Evolutionary conservation across 2,797 vertebrate genomes (phyloP).

Genomic region (Chelmon rostratus): DNA sequence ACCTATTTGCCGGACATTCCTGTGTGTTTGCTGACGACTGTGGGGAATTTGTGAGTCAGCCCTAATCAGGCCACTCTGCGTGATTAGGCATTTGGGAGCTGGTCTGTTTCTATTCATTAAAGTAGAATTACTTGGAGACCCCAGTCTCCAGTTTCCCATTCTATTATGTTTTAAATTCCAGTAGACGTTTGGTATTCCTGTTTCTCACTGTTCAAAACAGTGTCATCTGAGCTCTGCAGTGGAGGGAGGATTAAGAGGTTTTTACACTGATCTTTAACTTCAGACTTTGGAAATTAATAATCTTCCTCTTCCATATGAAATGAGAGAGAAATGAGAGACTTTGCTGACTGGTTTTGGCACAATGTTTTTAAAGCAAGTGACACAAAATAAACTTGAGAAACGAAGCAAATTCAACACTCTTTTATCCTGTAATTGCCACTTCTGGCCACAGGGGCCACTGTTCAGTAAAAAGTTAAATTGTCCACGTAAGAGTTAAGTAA

Average conservation of each 20-base stretch:
- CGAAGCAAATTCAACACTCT: neutral
- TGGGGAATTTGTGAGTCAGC: conserved; percentile 79
- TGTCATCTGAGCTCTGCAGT: neutral
- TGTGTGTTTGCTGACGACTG: conserved; percentile 70
- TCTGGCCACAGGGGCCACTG: neutral
- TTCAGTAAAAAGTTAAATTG: neutral
- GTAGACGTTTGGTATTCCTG: neutral
- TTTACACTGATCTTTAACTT: neutral
- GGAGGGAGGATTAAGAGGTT: neutral
- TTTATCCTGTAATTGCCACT: neutral
- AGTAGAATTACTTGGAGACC: conserved; percentile 67
- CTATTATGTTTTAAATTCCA: conserved; percentile 39
- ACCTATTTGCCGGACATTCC: conserved; percentile 79
- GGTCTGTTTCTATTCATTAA: conserved; percentile 76
- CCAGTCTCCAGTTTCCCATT: conserved; percentile 27
- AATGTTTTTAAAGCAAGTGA: too few species aligned
- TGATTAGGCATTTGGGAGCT: conserved; percentile 80
- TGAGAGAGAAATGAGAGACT: too few species aligned
- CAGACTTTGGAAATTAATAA: too few species aligned
- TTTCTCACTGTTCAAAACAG: neutral
- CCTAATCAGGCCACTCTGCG: conserved; percentile 80
- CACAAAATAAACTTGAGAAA: too few species aligned
- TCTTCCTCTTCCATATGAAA: neutral
- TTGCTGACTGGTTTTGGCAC: too few species aligned
- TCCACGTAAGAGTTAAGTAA: neutral